phyloP scores from a whole-genome alignment of 2,888 invertebrate genomes.

The Morinoia aosen region DNA sequence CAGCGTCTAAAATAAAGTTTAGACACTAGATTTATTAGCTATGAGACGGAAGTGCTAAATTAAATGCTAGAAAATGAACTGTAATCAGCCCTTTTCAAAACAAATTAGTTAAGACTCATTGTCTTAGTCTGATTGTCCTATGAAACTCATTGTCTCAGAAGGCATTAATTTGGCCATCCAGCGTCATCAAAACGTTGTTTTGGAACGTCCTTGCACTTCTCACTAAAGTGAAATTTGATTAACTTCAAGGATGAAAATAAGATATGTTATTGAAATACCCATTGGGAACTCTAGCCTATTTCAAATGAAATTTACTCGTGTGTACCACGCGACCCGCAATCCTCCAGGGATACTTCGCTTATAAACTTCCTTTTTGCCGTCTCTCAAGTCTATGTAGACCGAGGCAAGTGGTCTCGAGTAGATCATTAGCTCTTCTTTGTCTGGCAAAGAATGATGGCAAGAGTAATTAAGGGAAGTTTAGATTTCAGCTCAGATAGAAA shows the following conservation, averaged over 20 bases:
- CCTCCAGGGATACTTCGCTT: neutral
- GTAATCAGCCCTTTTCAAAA: too few relatives aligned
- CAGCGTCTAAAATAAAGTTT: too few relatives aligned
- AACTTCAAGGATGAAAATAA: neutral
- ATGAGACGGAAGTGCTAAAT: too few relatives aligned
- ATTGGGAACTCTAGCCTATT: neutral
- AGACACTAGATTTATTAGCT: too few relatives aligned
- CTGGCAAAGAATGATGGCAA: neutral
- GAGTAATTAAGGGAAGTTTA: neutral
- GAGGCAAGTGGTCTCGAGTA: conserved; percentile 6
- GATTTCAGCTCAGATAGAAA: neutral
- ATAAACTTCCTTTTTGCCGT: neutral
- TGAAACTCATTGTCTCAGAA: neutral
- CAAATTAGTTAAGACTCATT: too few relatives aligned
- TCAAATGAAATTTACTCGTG: neutral
- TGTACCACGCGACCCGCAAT: neutral
- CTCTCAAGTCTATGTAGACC: neutral
- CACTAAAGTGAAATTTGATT: neutral
- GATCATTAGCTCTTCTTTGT: conserved; percentile 34
- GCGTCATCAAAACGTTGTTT: neutral
- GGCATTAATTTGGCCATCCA: neutral
- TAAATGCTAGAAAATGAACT: too few relatives aligned
- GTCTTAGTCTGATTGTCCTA: too few relatives aligned
- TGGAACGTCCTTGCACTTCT: neutral
- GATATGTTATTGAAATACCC: neutral